Percentiles rank a stretch among this genome's conserved stretches.
phyloP scores from a whole-genome alignment of 1,140 invertebrate species.

The Trinorchestia longiramus region DNA sequence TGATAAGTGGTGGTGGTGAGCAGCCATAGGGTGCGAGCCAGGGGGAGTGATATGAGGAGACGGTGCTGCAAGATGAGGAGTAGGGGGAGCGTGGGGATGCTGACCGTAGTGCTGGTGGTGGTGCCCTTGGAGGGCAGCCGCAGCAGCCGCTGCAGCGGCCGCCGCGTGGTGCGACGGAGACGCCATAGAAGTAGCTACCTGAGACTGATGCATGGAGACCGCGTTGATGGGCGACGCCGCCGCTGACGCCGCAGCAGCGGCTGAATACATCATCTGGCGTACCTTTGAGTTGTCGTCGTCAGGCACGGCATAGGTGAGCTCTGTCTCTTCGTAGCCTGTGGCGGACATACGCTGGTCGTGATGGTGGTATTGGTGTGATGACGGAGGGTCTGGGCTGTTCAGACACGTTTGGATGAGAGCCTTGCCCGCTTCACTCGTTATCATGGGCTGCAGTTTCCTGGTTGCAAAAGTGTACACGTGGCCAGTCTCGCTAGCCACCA shows the following conservation, averaged over 20 bases:
- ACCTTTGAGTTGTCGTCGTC: slow-evolving; percentile 92
- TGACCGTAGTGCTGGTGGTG: slow-evolving; percentile 65
- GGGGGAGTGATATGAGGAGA: slow-evolving; percentile 64
- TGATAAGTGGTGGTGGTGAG: slow-evolving; percentile 57
- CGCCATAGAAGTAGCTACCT: slow-evolving; percentile 63
- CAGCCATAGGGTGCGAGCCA: slow-evolving; percentile 58
- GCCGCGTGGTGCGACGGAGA: slow-evolving; percentile 67
- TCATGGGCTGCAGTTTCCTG: slow-evolving; percentile 98
- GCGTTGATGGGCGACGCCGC: slow-evolving; percentile 66
- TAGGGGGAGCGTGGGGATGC: slow-evolving; percentile 65
- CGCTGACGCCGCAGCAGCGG: neutral
- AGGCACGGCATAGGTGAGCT: slow-evolving; percentile 95
- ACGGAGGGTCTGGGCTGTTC: slow-evolving; percentile 93
- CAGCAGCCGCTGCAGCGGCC: slow-evolving; percentile 68
- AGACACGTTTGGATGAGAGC: slow-evolving; percentile 98
- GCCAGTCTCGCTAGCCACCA: slow-evolving; percentile 95
- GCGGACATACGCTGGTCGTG: slow-evolving; percentile 96
- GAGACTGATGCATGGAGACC: slow-evolving; percentile 63
- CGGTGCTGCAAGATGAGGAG: slow-evolving; percentile 63
- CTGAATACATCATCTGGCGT: slow-evolving; percentile 85
- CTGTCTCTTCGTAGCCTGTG: slow-evolving; percentile 97
- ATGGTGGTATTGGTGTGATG: slow-evolving; percentile 72
- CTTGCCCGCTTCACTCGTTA: slow-evolving; percentile 98
- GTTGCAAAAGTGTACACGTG: slow-evolving; percentile 99
- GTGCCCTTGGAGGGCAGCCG: slow-evolving; percentile 69